Conservation (phyloP, 2,888 invertebrate species). For the Caenorhabditis uteleia region DNA sequence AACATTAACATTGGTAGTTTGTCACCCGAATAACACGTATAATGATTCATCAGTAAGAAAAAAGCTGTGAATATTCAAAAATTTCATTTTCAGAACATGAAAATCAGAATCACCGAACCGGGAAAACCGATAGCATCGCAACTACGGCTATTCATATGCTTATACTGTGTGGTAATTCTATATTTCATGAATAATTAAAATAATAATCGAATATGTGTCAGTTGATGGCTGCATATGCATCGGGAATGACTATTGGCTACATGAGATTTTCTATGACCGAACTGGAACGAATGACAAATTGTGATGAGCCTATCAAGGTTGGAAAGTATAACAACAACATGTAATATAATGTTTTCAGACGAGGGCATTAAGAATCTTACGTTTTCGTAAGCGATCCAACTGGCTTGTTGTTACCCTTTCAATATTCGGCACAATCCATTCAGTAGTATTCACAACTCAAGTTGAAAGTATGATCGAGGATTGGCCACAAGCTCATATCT, state of each 20-base stretch:
- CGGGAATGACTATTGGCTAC: conserved; percentile 38
- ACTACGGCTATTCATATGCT: too few species aligned
- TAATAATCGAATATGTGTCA: background rate
- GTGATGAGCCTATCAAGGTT: conserved; percentile 6
- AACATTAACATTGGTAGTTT: too few species aligned
- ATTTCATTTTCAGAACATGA: too few species aligned
- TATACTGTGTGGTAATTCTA: background rate
- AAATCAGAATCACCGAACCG: too few species aligned
- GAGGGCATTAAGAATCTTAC: conserved; percentile 21
- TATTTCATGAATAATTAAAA: background rate
- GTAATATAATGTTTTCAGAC: conserved; percentile 7
- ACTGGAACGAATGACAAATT: conserved; percentile 16
- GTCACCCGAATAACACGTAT: too few species aligned
- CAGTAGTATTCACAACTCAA: conserved; percentile 27
- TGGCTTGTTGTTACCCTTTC: conserved; percentile 28
- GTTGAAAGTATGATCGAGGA: conserved; percentile 24
- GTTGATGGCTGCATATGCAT: conserved; percentile 19
- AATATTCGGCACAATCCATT: conserved; percentile 21
- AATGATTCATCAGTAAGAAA: too few species aligned
- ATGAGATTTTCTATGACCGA: conserved; percentile 35
- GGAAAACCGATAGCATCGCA: too few species aligned
- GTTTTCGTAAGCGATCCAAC: conserved; percentile 26
- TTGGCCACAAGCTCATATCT: conserved; percentile 1
- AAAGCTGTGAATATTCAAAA: too few species aligned
- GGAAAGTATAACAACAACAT: background rate